A percentile compares a stretch with the other conserved stretches of the same genome.
Conservation (phyloP, 2,113 vertebrate species). For the Caloenas nicobarica region DNA sequence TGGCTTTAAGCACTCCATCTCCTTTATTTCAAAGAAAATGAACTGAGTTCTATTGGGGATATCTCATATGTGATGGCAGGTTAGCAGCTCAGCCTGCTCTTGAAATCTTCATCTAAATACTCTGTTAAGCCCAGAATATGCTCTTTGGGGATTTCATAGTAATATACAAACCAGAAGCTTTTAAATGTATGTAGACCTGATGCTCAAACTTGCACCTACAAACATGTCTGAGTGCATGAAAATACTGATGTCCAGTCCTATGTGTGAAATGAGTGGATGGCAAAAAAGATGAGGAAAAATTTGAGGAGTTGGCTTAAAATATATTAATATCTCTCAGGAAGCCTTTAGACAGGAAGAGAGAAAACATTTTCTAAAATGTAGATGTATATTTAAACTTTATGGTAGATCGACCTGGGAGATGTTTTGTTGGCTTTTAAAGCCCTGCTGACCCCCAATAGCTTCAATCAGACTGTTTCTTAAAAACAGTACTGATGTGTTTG, state of each 20-base stretch:
- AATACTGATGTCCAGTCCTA: not conserved
- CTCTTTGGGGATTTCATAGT: not conserved
- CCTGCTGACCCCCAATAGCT: not conserved
- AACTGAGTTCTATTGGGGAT: not conserved
- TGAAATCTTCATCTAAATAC: not conserved
- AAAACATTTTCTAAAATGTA: not conserved
- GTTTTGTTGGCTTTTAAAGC: not conserved
- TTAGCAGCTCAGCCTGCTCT: not conserved
- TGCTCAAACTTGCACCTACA: not conserved
- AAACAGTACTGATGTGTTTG: not conserved
- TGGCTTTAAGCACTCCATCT: not conserved
- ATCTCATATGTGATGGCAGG: not conserved
- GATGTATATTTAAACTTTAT: not conserved
- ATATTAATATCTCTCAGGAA: not conserved
- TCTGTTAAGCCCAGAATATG: not conserved
- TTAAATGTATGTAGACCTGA: not conserved
- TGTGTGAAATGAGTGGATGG: not conserved
- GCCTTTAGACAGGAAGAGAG: not conserved
- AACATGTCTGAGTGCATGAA: not conserved
- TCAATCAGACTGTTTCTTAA: not conserved
- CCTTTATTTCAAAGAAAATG: not conserved
- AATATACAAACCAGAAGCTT: not conserved
- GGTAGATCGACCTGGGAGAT: not conserved
- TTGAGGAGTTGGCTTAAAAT: not conserved
- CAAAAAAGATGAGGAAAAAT: not conserved